These are phyloP conservation scores for Amiota minor DNA, from an alignment of 2,888 invertebrate species.

Conservation along the genomic window DNA sequence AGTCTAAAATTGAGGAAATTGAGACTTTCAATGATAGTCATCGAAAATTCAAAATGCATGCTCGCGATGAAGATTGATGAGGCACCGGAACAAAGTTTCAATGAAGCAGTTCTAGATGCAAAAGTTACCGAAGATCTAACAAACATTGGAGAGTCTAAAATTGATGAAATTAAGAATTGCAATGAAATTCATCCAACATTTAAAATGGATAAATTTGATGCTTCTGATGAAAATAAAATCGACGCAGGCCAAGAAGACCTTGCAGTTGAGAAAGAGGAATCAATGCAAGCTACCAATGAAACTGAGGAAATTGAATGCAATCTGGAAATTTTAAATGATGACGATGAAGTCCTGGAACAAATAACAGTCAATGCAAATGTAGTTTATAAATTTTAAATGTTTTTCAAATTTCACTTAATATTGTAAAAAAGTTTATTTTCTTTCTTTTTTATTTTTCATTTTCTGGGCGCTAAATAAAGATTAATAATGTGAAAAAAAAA, in stretches of 20 bases:
- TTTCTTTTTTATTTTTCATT: not conserved
- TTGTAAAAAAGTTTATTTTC: conserved; percentile 3
- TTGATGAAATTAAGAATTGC: no score
- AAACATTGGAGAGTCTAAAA: no score
- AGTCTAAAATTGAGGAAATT: no score
- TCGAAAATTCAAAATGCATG: no score
- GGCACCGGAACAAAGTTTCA: no score
- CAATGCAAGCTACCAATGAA: not conserved
- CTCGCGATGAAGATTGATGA: no score
- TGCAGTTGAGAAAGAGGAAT: not conserved
- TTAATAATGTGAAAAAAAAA: not conserved
- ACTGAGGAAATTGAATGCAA: conserved; percentile 56
- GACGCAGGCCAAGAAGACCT: not conserved
- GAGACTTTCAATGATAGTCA: no score
- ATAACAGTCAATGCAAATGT: conserved; percentile 61
- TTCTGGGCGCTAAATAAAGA: conserved; percentile 13
- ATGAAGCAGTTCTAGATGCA: no score
- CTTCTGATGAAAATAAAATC: not conserved
- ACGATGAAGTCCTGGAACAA: conserved; percentile 56
- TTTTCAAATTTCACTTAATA: conserved; percentile 4
- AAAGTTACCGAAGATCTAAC: no score
- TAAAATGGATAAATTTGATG: conserved; percentile 11
- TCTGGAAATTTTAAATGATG: conserved; percentile 57
- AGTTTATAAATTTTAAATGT: conserved; percentile 42
- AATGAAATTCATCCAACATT: not conserved